Conservation (phyloP, 2,113 vertebrate species). For the Lynx canadensis region DNA sequence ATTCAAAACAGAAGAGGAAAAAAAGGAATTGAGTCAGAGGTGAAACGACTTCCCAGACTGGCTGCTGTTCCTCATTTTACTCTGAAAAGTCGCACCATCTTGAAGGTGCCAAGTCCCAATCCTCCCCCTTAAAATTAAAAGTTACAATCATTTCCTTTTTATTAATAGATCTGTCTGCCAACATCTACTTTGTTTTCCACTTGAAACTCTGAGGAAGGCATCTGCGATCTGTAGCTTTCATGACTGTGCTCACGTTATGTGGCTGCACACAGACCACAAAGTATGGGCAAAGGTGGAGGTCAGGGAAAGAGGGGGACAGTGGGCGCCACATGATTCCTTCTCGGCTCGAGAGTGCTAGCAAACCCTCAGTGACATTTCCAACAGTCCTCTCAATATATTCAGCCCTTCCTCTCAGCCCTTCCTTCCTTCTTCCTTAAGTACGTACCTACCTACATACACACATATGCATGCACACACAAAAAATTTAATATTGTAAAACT, state of each 20-base stretch:
- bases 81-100: neutral
- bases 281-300: neutral
- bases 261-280: neutral
- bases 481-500: neutral
- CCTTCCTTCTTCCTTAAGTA: neutral
- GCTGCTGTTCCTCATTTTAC: neutral
- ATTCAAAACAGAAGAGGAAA: conserved; percentile 69
- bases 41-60: neutral
- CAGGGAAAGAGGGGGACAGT: neutral
- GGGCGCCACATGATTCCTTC: neutral
- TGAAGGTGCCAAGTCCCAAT: neutral
- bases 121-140: neutral
- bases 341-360: neutral
- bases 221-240: neutral
- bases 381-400: neutral
- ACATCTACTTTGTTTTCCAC: neutral
- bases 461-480: neutral
- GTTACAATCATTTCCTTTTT: neutral
- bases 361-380: neutral
- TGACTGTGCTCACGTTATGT: neutral
- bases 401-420: neutral
- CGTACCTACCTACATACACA: neutral
- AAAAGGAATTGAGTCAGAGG: conserved; percentile 23
- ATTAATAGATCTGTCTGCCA: neutral
- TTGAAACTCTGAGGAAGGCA: conserved; percentile 24